These are phyloP conservation scores for Drosophila sordidula DNA, from an alignment of 2,888 invertebrate species.

Conservation along the genomic window DNA sequence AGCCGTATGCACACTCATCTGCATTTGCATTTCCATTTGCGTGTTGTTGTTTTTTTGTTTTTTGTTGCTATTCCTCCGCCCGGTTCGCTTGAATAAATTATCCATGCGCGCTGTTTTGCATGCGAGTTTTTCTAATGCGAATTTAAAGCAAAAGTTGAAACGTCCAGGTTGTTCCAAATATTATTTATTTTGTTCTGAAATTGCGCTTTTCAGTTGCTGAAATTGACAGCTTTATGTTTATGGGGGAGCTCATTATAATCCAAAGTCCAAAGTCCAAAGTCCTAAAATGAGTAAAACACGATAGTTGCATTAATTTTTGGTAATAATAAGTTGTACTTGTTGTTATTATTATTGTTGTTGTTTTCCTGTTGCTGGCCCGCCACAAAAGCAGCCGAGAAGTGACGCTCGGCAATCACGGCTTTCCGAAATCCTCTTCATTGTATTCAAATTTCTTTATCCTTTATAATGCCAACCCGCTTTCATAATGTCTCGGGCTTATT, in stretches of 20 bases:
- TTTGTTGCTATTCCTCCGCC: constrained; percentile 30
- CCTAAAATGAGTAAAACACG: constrained; percentile 30
- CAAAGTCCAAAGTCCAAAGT: background rate
- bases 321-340: constrained; percentile 45
- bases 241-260: constrained; percentile 6
- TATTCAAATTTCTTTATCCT: constrained; percentile 76
- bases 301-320: constrained; percentile 68
- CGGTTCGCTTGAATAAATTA: constrained; percentile 71
- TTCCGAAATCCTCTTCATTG: constrained; percentile 70
- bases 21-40: constrained; percentile 70
- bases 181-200: constrained; percentile 1
- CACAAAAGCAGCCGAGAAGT: constrained; percentile 48
- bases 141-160: constrained; percentile 56
- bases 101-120: constrained; percentile 62
- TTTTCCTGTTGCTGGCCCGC: constrained; percentile 25
- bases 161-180: constrained; percentile 26
- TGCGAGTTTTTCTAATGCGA: constrained; percentile 25
- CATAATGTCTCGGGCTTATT: constrained; percentile 66
- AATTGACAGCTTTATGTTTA: constrained; percentile 19
- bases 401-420: constrained; percentile 67
- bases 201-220: constrained; percentile 9
- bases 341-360: constrained; percentile 16
- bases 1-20: constrained; percentile 12
- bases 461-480: constrained; percentile 74
- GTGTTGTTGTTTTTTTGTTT: constrained; percentile 31